These are phyloP conservation scores for Anguilla pacifica DNA, from an alignment of 2,797 vertebrate genomes.

Conservation along the genomic window DNA sequence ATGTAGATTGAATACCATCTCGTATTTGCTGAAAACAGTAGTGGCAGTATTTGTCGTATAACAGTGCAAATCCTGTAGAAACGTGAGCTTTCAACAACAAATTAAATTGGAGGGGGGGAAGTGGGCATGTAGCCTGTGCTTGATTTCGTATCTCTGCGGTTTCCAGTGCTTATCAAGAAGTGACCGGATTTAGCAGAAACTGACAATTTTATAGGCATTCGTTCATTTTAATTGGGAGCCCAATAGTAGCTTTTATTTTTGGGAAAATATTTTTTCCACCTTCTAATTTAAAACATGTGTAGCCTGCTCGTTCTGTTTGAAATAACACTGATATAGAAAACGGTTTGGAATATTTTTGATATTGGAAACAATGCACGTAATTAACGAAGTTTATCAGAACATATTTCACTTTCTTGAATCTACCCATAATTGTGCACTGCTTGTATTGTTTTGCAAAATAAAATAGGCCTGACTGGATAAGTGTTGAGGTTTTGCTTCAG, in stretches of 20 bases:
- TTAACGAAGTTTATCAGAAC: background rate
- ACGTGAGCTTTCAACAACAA: background rate
- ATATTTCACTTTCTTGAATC: background rate
- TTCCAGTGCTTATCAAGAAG: background rate
- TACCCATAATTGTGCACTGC: background rate
- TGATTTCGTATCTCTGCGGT: background rate
- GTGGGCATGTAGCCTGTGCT: background rate
- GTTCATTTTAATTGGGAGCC: background rate
- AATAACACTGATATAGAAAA: background rate
- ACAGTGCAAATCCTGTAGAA: background rate
- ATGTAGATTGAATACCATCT: background rate
- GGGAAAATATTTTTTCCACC: background rate
- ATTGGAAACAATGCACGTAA: background rate
- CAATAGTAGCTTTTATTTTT: background rate
- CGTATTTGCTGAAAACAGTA: background rate
- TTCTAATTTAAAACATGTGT: background rate
- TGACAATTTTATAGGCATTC: background rate
- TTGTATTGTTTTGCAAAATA: background rate
- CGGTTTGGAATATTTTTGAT: background rate
- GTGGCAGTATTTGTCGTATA: background rate
- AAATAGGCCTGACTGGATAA: background rate
- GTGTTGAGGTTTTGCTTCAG: background rate
- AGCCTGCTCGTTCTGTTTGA: background rate
- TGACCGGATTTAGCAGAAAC: background rate
- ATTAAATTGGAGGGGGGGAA: background rate